Percentiles rank a stretch among this genome's conserved stretches.
Conservation (phyloP, 2,888 invertebrate genomes). For the Deilephila porcellus region DNA sequence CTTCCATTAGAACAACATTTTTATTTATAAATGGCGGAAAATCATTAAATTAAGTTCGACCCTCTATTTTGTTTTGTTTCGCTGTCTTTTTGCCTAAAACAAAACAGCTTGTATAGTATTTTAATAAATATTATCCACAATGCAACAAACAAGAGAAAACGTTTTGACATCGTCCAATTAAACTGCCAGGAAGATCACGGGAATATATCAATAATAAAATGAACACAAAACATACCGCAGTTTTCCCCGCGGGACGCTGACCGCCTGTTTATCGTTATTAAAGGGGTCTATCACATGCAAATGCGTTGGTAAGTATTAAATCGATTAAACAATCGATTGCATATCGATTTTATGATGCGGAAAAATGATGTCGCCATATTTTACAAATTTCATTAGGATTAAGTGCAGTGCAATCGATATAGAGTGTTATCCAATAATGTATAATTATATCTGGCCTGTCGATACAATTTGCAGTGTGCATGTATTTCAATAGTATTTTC, state of each 20-base stretch:
- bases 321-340: neutral
- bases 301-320: neutral
- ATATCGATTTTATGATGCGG: neutral
- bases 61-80: too few relatives aligned
- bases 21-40: too few relatives aligned
- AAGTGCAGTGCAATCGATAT: too few relatives aligned
- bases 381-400: too few relatives aligned
- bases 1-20: too few relatives aligned
- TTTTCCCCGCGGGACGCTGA: constrained; percentile 57
- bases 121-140: constrained; percentile 9
- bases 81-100: too few relatives aligned
- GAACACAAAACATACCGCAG: constrained; percentile 40
- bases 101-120: neutral
- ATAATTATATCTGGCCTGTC: too few relatives aligned
- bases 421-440: too few relatives aligned
- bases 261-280: constrained; percentile 34
- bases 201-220: constrained; percentile 31
- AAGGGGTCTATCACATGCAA: neutral
- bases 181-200: constrained; percentile 49
- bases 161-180: constrained; percentile 66
- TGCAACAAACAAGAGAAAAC: constrained; percentile 47
- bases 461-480: too few relatives aligned
- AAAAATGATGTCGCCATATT: too few relatives aligned
- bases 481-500: too few relatives aligned
- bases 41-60: too few relatives aligned